Percentiles rank a stretch among this genome's conserved stretches.
Evolutionary conservation across 2,113 vertebrate species (phyloP).

Genomic region (Phyllopteryx taeniolatus): DNA sequence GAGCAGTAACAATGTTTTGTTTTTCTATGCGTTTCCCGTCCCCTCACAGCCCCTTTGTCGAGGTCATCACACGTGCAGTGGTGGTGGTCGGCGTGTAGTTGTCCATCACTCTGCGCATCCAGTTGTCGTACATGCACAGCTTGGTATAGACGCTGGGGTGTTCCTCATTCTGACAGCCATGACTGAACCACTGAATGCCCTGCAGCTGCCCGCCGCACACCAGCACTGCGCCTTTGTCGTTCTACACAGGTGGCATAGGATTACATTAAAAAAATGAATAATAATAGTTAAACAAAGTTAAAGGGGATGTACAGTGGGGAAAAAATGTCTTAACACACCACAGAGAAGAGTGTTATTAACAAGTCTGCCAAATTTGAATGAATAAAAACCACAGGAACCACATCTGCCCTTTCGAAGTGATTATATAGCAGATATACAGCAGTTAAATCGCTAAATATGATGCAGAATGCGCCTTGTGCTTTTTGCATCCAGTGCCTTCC

Average conservation of each 20-base stretch:
- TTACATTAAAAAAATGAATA: background rate
- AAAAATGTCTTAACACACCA: too few species aligned
- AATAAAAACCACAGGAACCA: too few species aligned
- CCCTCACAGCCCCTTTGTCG: slow-evolving; percentile 46
- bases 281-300: background rate
- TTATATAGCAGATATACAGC: too few species aligned
- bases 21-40: slow-evolving; percentile 16
- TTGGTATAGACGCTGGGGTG: slow-evolving; percentile 47
- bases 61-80: background rate
- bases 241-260: slow-evolving; percentile 17
- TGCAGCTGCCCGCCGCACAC: slow-evolving; percentile 58
- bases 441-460: too few species aligned
- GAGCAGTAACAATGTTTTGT: background rate
- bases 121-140: slow-evolving; percentile 46
- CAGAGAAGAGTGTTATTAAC: too few species aligned
- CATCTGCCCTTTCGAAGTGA: too few species aligned
- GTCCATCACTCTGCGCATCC: slow-evolving; percentile 42
- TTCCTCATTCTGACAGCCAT: slow-evolving; percentile 26
- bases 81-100: background rate
- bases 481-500: too few species aligned
- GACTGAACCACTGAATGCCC: slow-evolving; percentile 46
- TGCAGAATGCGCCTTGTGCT: too few species aligned
- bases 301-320: background rate
- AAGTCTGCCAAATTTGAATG: too few species aligned
- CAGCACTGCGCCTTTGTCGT: slow-evolving; percentile 42